phyloP scores from a whole-genome alignment of 2,797 vertebrate genomes.

The Enteromius mattozi region DNA sequence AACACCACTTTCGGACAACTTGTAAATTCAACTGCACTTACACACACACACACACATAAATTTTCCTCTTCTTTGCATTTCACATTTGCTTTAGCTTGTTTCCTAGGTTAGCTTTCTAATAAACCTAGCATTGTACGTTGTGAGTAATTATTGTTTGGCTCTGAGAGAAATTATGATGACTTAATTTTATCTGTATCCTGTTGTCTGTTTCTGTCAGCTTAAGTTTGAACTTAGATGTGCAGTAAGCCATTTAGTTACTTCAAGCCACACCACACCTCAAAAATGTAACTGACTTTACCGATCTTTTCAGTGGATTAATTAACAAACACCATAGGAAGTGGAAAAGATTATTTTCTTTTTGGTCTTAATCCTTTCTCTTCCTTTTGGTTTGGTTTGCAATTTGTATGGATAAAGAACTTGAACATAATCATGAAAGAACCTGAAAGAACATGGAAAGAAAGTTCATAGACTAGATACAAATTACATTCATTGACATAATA shows the following conservation, averaged over 20 bases:
- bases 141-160: neutral
- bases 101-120: neutral
- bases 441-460: no score
- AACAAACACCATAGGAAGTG: neutral
- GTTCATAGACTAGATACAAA: no score
- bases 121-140: neutral
- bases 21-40: neutral
- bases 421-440: neutral
- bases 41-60: neutral
- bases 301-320: neutral
- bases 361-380: neutral
- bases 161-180: neutral
- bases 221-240: neutral
- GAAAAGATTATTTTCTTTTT: neutral
- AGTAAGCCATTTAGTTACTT: neutral
- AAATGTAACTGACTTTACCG: neutral
- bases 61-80: constrained; percentile 1
- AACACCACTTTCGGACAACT: neutral
- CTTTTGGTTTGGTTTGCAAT: neutral
- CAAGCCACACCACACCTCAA: neutral
- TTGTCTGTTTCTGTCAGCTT: neutral
- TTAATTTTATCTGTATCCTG: neutral
- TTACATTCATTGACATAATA: neutral
- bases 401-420: neutral
- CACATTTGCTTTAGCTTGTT: neutral